Percentiles rank a stretch among this genome's conserved stretches.
Evolutionary conservation across 2,888 invertebrate species (phyloP).

Genomic region (Scrobipalpa costella): DNA sequence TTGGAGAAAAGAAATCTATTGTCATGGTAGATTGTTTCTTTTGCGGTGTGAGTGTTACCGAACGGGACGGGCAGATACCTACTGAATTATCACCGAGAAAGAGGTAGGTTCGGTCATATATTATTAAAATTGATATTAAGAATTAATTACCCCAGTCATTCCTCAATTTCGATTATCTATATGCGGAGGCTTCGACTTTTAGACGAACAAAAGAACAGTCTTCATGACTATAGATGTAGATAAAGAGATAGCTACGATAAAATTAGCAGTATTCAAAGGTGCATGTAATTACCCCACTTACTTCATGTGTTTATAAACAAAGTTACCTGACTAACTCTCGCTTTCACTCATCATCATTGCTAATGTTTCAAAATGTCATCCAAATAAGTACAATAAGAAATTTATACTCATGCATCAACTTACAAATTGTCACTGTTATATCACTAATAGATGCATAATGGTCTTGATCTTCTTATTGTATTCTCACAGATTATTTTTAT

Average conservation of each 20-base stretch:
- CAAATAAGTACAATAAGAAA: conserved; percentile 55
- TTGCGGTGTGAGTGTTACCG: conserved; percentile 73
- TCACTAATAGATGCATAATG: conserved; percentile 45
- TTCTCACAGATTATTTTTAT: conserved; percentile 27
- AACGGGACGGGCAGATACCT: conserved; percentile 64
- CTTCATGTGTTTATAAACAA: conserved; percentile 82
- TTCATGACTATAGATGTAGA: conserved; percentile 78
- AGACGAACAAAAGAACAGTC: conserved; percentile 72
- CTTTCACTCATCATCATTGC: conserved; percentile 60
- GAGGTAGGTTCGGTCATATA: conserved; percentile 77
- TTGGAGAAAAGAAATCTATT: conserved; percentile 77
- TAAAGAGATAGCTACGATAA: conserved; percentile 55
- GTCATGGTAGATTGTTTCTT: conserved; percentile 81
- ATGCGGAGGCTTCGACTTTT: conserved; percentile 70
- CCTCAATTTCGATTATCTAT: conserved; percentile 73
- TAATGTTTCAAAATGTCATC: conserved; percentile 41
- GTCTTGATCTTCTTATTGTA: conserved; percentile 28
- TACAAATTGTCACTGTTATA: conserved; percentile 40
- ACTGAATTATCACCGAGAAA: conserved; percentile 64
- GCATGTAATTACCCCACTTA: conserved; percentile 73
- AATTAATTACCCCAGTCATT: conserved; percentile 48
- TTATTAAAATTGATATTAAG: conserved; percentile 46
- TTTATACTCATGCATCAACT: conserved; percentile 42
- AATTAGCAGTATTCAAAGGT: conserved; percentile 67
- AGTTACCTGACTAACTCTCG: conserved; percentile 76